Evolutionary conservation across 2,888 invertebrate species (phyloP).

Genomic region (Parelbella ahira): DNA sequence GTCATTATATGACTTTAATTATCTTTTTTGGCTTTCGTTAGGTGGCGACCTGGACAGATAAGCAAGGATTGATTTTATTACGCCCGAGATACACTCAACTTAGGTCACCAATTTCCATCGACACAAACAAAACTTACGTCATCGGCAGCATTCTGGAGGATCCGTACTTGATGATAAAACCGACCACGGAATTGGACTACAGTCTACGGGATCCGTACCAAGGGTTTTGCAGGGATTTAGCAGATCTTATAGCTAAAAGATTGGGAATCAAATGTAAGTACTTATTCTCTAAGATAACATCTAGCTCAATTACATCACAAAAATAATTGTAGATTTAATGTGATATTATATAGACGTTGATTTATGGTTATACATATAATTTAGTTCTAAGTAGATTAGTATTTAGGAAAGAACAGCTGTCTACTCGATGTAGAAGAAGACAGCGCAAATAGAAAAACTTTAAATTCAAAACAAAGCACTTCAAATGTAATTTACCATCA

Average conservation of each 20-base stretch:
- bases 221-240: conserved; percentile 96
- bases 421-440: too few relatives aligned
- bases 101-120: conserved; percentile 84
- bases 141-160: conserved; percentile 94
- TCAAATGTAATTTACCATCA: too few relatives aligned
- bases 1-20: too few relatives aligned
- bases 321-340: too few relatives aligned
- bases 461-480: too few relatives aligned
- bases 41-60: conserved; percentile 94
- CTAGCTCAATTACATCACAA: too few relatives aligned
- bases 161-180: conserved; percentile 91
- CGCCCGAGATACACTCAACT: conserved; percentile 88
- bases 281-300: background rate
- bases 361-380: too few relatives aligned
- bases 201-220: conserved; percentile 71
- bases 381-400: too few relatives aligned
- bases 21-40: conserved; percentile 37
- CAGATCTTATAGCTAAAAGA: conserved; percentile 88
- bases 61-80: conserved; percentile 86
- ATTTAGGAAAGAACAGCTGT: too few relatives aligned
- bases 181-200: conserved; percentile 39
- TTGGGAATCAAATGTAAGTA: conserved; percentile 92
- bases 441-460: too few relatives aligned
- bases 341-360: too few relatives aligned
- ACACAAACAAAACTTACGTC: conserved; percentile 91